phyloP scores from a whole-genome alignment of 1,140 invertebrate genomes.

The Drosophila prosaltans region DNA sequence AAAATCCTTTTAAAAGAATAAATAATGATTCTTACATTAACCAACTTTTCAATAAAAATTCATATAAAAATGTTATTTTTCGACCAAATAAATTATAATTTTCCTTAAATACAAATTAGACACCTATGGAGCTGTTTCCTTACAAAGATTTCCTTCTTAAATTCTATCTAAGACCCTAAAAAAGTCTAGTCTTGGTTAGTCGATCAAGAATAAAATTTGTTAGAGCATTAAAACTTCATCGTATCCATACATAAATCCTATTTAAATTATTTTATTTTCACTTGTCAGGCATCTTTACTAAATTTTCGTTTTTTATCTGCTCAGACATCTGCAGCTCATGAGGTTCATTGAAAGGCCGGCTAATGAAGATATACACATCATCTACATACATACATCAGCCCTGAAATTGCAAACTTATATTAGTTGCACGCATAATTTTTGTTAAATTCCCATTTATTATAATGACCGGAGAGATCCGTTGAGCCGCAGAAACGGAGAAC shows the following conservation, averaged over 20 bases:
- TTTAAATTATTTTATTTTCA: slow-evolving; percentile 77
- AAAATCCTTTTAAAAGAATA: too few relatives aligned
- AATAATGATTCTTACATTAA: too few relatives aligned
- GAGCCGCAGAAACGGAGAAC: slow-evolving; percentile 23
- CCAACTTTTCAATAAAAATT: too few relatives aligned
- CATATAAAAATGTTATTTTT: too few relatives aligned
- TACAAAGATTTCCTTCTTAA: too few relatives aligned
- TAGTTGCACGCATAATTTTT: slow-evolving; percentile 77
- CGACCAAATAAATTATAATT: too few relatives aligned
- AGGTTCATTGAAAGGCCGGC: slow-evolving; percentile 36
- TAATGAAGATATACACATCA: slow-evolving; percentile 69
- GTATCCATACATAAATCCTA: slow-evolving; percentile 35
- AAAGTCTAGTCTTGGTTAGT: too few relatives aligned
- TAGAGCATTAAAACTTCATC: too few relatives aligned
- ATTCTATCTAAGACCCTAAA: too few relatives aligned
- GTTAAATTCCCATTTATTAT: slow-evolving; percentile 77
- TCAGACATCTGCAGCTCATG: slow-evolving; percentile 39
- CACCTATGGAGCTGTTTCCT: too few relatives aligned
- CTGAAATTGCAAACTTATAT: slow-evolving; percentile 42
- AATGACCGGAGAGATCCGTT: slow-evolving; percentile 60
- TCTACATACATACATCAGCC: slow-evolving; percentile 5
- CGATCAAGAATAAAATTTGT: too few relatives aligned
- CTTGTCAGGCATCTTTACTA: slow-evolving; percentile 31
- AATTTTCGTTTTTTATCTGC: not conserved
- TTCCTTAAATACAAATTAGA: too few relatives aligned